Evolutionary conservation across 53 echinoderm and acorn worm genomes (phyloP), one percentile per base, ranked within the genome.

Genomic region (Patiria pectinifera): DNA sequence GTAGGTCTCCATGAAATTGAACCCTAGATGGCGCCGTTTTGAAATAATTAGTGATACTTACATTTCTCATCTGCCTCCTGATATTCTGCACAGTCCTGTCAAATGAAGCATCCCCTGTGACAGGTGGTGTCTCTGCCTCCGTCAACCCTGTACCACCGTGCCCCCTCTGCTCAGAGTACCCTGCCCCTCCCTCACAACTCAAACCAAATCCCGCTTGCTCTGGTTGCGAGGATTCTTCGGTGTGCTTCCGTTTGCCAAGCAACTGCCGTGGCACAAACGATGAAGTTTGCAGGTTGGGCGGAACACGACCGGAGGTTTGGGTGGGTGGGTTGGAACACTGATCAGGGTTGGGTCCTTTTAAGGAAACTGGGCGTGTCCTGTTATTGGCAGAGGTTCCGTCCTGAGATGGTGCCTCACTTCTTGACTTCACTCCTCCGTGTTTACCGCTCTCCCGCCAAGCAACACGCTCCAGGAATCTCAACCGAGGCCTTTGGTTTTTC

Each of bases 61-160:
- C 97, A 91, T 91, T 87, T 48, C 71, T 72, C 93, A 95, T 91
- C 9, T 89, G 91, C n/a, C 91, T 48, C 18, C 95, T 83, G 69
- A 97, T 91, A 35, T 48, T 78, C 22, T 66, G 93, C 18, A 97
- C 95, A 16, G 94, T 95, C 69, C 76, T 79, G 86, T 97, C 94
- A 85, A 95, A 94, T 10, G 97, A 97, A 26, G 84, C 47, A 44
- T 87, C 84, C 2, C 91, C 94, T 4, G 91, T 85, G 45, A 59
- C 76, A 35, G 86, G 87, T 23, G 76, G 58, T 47, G 71, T 62
- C 13, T 86, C 75, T 13, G 18, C 23, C 6, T 14, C 47, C 6
- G 76, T 47, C 23, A 78, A 77, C 6, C 44, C 8, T 15, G 35
- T 21, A 3, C 16, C 6, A 0, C n/a, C 87, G 1, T 76, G 87